Evolutionary conservation across 1,140 invertebrate species (phyloP).

Genomic region (Amyelois transitella): DNA sequence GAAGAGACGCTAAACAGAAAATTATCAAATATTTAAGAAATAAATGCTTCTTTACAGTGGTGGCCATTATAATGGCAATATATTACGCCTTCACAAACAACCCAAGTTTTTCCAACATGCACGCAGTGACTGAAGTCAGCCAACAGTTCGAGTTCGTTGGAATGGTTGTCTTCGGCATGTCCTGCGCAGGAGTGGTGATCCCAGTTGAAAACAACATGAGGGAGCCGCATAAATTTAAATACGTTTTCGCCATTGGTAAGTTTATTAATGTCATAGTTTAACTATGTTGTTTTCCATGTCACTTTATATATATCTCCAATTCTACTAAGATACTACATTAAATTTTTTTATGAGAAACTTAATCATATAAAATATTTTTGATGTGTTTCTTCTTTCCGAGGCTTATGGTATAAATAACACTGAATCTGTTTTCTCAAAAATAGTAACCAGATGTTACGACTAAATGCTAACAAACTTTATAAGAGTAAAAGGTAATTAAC

Average conservation of each 20-base stretch:
- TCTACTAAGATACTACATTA: too few species aligned
- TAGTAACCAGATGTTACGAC: too few species aligned
- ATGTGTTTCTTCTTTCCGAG: too few species aligned
- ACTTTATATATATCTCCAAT: too few species aligned
- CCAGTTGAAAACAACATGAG: conserved; percentile 58
- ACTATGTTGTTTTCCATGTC: background rate
- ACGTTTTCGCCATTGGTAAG: conserved; percentile 34
- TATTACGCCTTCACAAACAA: conserved; percentile 34
- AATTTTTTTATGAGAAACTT: too few species aligned
- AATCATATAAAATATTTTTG: too few species aligned
- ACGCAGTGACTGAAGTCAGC: conserved; percentile 6
- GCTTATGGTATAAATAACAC: too few species aligned
- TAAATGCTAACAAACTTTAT: too few species aligned
- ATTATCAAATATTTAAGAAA: too few species aligned
- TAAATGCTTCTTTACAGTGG: conserved; percentile 24
- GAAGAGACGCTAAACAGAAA: too few species aligned
- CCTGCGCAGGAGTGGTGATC: conserved; percentile 44
- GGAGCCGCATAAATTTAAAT: conserved; percentile 31
- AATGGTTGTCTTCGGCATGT: conserved; percentile 53
- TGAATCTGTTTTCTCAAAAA: too few species aligned
- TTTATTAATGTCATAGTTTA: background rate
- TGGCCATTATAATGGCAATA: conserved; percentile 30
- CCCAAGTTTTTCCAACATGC: conserved; percentile 27
- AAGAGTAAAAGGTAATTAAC: too few species aligned
- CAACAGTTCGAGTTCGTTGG: conserved; percentile 40